Evolutionary conservation across 1,140 invertebrate genomes (phyloP), one percentile per base, ranked within the genome.

Genomic region (Drosophila dunni): DNA sequence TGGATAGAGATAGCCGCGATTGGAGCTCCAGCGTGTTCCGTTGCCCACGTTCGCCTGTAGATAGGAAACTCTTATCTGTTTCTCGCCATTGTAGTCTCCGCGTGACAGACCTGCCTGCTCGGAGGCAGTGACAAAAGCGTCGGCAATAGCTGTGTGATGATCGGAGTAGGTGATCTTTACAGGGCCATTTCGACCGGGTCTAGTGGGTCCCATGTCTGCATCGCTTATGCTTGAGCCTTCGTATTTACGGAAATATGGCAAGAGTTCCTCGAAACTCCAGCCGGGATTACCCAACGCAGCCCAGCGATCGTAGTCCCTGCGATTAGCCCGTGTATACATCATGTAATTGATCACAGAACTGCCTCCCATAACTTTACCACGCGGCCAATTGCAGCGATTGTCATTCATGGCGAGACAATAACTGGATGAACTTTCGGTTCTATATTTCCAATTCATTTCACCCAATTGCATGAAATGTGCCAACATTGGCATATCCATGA

Each of bases 341-440:
- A 98, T 97, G 67, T 97, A 97, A 88, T 98, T 98, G 0, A 98
- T 91, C 0, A 96, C 96, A 46, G 96, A 97, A 0, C 96, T 97
- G 2, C 97, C 97, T 7, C 97, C 97, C 79, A 97, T 94, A 0
- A 96, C 95, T 91, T 96, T 97, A 1, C 96, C 96, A 53, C 96
- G 92, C 0, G 96, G 95, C 94, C 94, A 96, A 62, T 95, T 95
- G 84, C 96, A 94, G 38, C 93, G 93, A 70, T 93, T 93, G 15
- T 93, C 93, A 46, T 93, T 93, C 78, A 94, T 93, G 0, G 93
- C 92, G 29, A 92, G 68, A 42, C 92, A 92, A 42, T 51, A 63
- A 80, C 81, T 24, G 72, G 78, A 50, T 10, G 94, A 94, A 1
- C 94, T 94, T 60, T 95, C 94, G 0, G 95, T 96, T 17, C 93